Evolutionary conservation across 2,888 invertebrate species (phyloP), one percentile per base, ranked within the genome.

Genomic region (Volucella inflata): DNA sequence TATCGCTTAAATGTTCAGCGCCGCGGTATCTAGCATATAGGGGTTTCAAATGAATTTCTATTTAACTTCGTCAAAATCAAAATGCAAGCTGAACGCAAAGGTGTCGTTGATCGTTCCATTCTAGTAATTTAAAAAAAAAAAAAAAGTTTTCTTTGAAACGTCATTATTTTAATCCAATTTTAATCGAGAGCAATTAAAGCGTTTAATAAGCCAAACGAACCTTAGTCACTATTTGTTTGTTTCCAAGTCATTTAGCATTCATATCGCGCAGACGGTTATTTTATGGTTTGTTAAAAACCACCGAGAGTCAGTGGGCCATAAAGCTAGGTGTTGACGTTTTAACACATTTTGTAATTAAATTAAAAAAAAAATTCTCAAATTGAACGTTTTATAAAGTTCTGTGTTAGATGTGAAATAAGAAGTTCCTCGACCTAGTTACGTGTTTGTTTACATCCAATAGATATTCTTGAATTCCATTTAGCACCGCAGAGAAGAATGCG

Each of bases 111-210:
- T 30, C 6, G 30, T 30, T 30, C 30, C 30, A 6, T 30, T 30
- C 30, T 6, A 30, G 30, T 30, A 30, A 30, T 30, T 30, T 21
- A 4, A 2, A 21, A 21, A 30, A 30, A 30, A 30, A 30, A 30
- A 3, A 30, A 30, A 30, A 4, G 21, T 21, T 21, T 21, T 21
- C 21, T 21, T 6, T 30, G 6, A 30, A 30, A 30, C 6, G 21
- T 21, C 2, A 30, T 21, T 21, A 60, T 60, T 53, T n/a, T 38
- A 48, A 44, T 55, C 46, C 11, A 46, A 55, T 53, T 53, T 68
- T 78, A 55, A 62, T 40, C 42, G 44, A 53, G 62, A 64, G 38
- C 74, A 44, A 79, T 83, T 83, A 83, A 74, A 68, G 36, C 40
- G 42, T 62, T 74, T 75, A 74, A 74, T 65, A 74, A 51, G 64